These are phyloP conservation scores for Chrysocyon brachyurus DNA, from an alignment of 2,797 vertebrate species.

Conservation along the genomic window DNA sequence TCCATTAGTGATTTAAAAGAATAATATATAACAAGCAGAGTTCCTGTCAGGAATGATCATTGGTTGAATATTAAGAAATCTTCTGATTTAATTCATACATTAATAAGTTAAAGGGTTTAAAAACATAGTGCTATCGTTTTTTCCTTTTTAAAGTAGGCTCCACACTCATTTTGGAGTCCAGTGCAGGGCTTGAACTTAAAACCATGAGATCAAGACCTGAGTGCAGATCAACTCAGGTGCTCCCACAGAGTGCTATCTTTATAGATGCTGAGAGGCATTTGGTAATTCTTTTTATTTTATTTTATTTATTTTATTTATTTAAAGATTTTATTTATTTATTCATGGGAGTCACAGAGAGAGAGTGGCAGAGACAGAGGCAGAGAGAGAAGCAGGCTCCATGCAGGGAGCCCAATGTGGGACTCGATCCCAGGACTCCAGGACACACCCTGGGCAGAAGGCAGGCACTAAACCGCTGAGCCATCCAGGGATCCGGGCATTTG, in stretches of 20 bases:
- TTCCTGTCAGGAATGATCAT: background rate
- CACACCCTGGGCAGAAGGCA: no score
- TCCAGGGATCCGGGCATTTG: no score
- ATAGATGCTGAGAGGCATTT: background rate
- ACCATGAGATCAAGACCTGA: background rate
- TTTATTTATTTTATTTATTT: no score
- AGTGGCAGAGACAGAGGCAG: no score
- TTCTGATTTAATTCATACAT: background rate
- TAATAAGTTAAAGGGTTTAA: background rate
- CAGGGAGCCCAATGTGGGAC: no score
- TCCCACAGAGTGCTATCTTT: background rate
- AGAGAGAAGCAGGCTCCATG: no score
- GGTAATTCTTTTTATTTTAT: background rate
- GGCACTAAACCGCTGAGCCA: no score
- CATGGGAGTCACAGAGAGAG: no score
- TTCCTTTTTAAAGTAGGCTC: background rate
- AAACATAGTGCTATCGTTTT: background rate
- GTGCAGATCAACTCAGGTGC: background rate
- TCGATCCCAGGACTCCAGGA: no score
- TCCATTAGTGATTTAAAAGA: background rate
- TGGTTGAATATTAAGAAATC: conserved; percentile 16
- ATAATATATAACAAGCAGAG: background rate
- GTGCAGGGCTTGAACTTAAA: background rate
- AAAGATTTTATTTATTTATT: no score
- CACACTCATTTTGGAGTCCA: background rate